A percentile compares a stretch with the other conserved stretches of the same genome.
phyloP scores from a whole-genome alignment of 2,888 invertebrate genomes.

The Philonicus albiceps region DNA sequence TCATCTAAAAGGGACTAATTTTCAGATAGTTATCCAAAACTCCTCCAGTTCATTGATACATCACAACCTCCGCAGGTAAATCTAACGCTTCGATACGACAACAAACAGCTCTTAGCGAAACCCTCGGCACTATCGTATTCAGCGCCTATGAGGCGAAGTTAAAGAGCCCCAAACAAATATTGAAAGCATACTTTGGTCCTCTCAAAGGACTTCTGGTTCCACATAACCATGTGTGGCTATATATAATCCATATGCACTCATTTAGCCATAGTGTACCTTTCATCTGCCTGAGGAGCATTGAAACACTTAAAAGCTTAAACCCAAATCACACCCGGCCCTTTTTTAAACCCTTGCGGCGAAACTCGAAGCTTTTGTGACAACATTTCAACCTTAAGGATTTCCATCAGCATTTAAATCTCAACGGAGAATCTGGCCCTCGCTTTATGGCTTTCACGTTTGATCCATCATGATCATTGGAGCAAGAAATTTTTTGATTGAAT shows the following conservation, averaged over 20 bases:
- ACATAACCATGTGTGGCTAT: not conserved
- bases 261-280: not conserved
- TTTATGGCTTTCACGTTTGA: slow-evolving; percentile 40
- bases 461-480: slow-evolving; percentile 43
- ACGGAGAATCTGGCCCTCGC: not conserved
- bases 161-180: not conserved
- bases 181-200: not conserved
- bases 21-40: not conserved
- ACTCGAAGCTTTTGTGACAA: slow-evolving; percentile 18
- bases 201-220: not conserved
- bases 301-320: slow-evolving; percentile 22
- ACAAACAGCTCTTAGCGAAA: slow-evolving; percentile 1
- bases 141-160: not conserved
- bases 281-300: not conserved
- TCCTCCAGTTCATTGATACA: not conserved
- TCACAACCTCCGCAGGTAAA: not conserved
- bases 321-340: slow-evolving; percentile 16
- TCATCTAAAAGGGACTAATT: not conserved
- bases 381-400: not conserved
- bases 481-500: slow-evolving; percentile 43
- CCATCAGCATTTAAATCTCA: slow-evolving; percentile 34
- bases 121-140: not conserved
- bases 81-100: not conserved
- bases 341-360: not conserved
- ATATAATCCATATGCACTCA: not conserved